A percentile compares a stretch with the other conserved stretches of the same genome.
These are phyloP conservation scores for Aptenodytes patagonicus DNA, from an alignment of 2,113 vertebrate species.

Conservation along the genomic window DNA sequence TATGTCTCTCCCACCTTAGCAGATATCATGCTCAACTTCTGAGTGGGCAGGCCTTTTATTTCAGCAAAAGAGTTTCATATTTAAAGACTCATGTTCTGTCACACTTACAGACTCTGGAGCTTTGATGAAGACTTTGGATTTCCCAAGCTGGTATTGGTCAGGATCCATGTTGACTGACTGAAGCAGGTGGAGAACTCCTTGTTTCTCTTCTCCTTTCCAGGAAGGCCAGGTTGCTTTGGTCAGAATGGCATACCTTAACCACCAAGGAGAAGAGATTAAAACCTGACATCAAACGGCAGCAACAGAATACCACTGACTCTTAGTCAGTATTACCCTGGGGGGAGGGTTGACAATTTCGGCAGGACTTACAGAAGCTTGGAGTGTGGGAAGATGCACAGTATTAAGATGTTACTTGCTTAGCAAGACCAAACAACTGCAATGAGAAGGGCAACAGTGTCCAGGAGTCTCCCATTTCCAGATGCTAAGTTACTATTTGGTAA, in stretches of 20 bases:
- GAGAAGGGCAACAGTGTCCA: background rate
- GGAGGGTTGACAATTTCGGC: background rate
- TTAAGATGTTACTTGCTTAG: background rate
- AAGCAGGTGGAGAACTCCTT: conserved; percentile 91
- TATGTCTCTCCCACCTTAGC: background rate
- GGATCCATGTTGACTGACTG: conserved; percentile 94
- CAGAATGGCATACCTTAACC: conserved; percentile 90
- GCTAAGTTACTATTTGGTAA: background rate
- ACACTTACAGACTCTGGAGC: conserved; percentile 94
- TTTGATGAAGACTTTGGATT: conserved; percentile 93
- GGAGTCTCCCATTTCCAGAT: background rate
- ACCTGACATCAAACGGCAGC: background rate
- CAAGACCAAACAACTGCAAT: background rate
- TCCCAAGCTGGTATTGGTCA: conserved; percentile 95
- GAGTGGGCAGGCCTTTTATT: background rate
- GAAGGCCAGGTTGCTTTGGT: conserved; percentile 96
- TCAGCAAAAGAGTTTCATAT: background rate
- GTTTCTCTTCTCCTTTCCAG: conserved; percentile 93
- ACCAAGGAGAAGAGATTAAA: background rate
- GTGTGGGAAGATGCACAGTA: background rate
- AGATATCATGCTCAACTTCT: background rate
- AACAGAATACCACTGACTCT: background rate
- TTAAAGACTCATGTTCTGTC: background rate
- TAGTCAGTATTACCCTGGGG: background rate
- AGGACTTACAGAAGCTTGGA: background rate